Percentiles rank a stretch among this genome's conserved stretches.
These are phyloP conservation scores for Urosaurus nigricauda DNA, from an alignment of 2,797 vertebrate genomes.

Conservation along the genomic window DNA sequence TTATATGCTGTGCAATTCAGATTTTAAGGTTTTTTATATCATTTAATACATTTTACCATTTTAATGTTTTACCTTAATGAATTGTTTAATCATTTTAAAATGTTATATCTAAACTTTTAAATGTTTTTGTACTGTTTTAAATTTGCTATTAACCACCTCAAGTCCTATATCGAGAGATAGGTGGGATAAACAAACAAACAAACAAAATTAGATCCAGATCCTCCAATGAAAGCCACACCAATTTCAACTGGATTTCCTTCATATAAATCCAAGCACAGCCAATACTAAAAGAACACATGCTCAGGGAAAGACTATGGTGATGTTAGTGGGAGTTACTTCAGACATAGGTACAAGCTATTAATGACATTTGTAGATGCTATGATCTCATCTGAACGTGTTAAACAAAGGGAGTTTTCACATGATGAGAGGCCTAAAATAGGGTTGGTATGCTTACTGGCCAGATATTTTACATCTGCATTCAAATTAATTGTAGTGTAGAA, in stretches of 20 bases:
- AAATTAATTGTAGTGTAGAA: background rate
- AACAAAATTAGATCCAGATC: background rate
- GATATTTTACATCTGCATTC: background rate
- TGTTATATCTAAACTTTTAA: too few species aligned
- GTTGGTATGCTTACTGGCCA: background rate
- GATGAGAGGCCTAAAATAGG: background rate
- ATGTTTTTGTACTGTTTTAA: too few species aligned
- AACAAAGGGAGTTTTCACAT: slow-evolving; percentile 5
- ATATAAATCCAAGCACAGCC: background rate
- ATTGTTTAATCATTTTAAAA: too few species aligned
- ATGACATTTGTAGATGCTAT: slow-evolving; percentile 2
- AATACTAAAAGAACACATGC: background rate
- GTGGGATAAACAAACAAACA: too few species aligned
- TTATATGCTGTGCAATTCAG: too few species aligned
- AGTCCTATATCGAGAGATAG: too few species aligned
- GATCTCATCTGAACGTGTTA: background rate
- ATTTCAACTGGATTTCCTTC: background rate
- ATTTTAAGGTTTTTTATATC: too few species aligned
- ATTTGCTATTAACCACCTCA: too few species aligned
- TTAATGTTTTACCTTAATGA: too few species aligned
- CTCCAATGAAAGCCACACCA: background rate
- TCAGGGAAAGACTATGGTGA: background rate
- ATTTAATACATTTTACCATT: too few species aligned
- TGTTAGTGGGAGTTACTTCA: slow-evolving; percentile 7
- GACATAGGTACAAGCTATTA: background rate